Evolutionary conservation across 2,888 invertebrate species (phyloP), one percentile per base, ranked within the genome.

Genomic region (Plagodis dolabraria): DNA sequence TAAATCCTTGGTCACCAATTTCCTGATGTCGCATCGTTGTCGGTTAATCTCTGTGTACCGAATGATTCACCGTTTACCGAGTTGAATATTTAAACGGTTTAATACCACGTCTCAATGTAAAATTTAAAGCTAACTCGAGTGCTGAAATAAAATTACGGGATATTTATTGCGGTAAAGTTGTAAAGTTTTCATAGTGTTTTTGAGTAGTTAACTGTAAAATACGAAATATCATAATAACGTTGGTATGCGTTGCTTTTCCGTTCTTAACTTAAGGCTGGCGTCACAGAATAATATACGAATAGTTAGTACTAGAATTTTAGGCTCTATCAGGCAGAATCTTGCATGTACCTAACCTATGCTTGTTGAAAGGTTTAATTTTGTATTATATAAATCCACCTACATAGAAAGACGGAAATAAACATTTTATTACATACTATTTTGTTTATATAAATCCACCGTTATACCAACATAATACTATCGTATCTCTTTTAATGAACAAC

Each of bases 1-100:
- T 69, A 69, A 67, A 69, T 69, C 69, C 69, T 67, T 63, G 69
- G 64, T 63, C 65, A 58, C 69, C 67, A 67, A 69, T 69, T 69
- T 69, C 69, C 67, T 69, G 65, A 69, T 63, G 67, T 62, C 51
- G 62, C 64, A 40, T 42, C 54, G 51, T 40, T 51, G 54, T 52
- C 56, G 53, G 60, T 63, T 67, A 67, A 67, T 67, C 65, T 69
- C 60, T 67, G 59, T 67, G 60, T 64, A 67, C 49, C 47, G 56
- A 58, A 63, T 69, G 69, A 69, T 64, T 69, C 69, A 69, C 64
- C 56, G 60, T 51, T 63, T 52, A 52, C 33, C 10, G 8, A 50
- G 22, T 33, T 2, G 12, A 48, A 33, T 43, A 7, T n/a, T 12
- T 9, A 47, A 51, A 55, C 55, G 7, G 50, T 59, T 53, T 50